Evolutionary conservation across 2,888 invertebrate species (phyloP), one percentile per base, ranked within the genome.

Genomic region (Pammene fasciana): DNA sequence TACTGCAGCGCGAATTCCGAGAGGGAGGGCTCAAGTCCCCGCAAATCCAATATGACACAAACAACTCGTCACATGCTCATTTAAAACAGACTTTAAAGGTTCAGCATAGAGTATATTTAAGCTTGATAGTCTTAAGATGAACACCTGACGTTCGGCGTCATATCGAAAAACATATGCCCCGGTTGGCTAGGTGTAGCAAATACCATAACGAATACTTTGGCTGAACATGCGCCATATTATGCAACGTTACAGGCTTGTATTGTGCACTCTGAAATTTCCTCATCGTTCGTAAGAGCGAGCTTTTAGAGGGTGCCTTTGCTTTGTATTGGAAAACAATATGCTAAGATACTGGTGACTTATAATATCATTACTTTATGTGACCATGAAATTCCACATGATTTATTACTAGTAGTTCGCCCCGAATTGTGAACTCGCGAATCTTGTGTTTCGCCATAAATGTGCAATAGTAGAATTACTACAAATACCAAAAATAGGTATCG

Each of bases 161-260:
- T 90, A 89, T 90, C 83, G 87, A 86, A 88, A 87, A 90, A 90
- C 91, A 88, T 92, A 92, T 91, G 92, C 90, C 87, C 87, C 85
- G 83, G 89, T 89, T 90, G 89, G 90, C 90, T 90, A 89, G 90
- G 90, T 91, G 90, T 88, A 90, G 88, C 90, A 90, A 92, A 92
- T 91, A 89, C 91, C 91, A 90, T 91, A 91, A 90, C 90, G 92
- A 92, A 92, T 91, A 92, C 87, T 92, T 92, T 90, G 88, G 90
- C 87, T 87, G 89, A 89, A 89, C 87, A 87, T 88, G 87, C 86
- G 88, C 84, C 86, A 86, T 90, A 90, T 92, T 92, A 92, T 91
- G 90, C 91, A 92, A 92, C 86, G 84, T 86, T 90, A 88, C 86
- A 79, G 78, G 82, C 86, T 85, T 87, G 86, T 87, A 88, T 88